A percentile compares a stretch with the other conserved stretches of the same genome.
These are phyloP conservation scores for Rhopalosiphum padi DNA, from an alignment of 1,140 invertebrate species.

Conservation along the genomic window DNA sequence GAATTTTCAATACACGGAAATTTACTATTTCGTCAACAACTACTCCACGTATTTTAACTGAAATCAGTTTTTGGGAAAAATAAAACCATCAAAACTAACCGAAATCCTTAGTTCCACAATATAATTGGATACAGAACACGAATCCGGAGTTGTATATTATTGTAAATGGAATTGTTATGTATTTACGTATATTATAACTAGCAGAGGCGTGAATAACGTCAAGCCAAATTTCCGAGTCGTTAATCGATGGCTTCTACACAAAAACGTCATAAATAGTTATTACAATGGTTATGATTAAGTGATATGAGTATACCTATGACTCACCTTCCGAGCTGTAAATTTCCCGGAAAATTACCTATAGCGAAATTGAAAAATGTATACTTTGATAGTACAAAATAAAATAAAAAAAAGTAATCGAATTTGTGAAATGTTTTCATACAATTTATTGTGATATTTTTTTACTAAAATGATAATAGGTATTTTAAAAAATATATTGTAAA, in stretches of 20 bases:
- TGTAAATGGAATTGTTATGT: not conserved
- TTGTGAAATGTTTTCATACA: not conserved
- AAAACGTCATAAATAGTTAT: not conserved
- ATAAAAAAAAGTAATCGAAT: not conserved
- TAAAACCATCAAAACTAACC: not conserved
- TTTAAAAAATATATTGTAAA: not conserved
- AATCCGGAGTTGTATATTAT: fast-evolving
- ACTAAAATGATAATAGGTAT: not conserved
- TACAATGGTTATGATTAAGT: not conserved
- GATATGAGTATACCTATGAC: not conserved
- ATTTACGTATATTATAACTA: not conserved
- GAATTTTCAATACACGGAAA: not conserved
- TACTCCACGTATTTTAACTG: not conserved
- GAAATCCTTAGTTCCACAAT: not conserved
- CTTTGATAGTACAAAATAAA: not conserved
- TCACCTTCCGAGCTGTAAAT: not conserved
- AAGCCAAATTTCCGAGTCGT: not conserved
- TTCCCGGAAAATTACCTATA: not conserved
- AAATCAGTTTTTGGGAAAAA: not conserved
- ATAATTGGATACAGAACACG: not conserved
- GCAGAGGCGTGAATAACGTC: not conserved
- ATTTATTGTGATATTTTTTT: not conserved
- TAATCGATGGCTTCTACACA: not conserved
- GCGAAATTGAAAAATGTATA: not conserved
- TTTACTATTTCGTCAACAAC: not conserved